Conservation (phyloP, 1,140 invertebrate genomes). For the Homarus americanus region DNA sequence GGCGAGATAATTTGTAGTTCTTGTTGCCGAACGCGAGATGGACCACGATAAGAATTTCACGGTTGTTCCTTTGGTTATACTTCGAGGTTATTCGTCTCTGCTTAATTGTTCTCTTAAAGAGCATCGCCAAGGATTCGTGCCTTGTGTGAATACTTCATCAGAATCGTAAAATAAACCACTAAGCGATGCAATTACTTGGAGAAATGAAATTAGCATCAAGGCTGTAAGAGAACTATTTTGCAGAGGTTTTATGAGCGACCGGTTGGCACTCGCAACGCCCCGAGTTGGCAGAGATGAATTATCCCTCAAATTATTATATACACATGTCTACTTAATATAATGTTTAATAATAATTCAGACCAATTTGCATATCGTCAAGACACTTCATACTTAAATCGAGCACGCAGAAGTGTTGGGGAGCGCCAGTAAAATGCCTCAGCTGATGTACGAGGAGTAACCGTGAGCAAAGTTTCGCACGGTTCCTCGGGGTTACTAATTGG, state of each 20-base stretch:
- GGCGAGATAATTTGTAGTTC: constrained; percentile 47
- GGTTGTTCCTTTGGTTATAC: background rate
- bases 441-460: constrained; percentile 23
- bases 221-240: constrained; percentile 30
- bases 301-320: constrained; percentile 23
- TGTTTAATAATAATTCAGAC: constrained; percentile 52
- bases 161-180: background rate
- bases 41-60: constrained; percentile 30
- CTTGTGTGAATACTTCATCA: background rate
- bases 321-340: constrained; percentile 51
- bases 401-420: constrained; percentile 15
- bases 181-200: constrained; percentile 29
- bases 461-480: constrained; percentile 49
- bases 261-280: constrained; percentile 15
- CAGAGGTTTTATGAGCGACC: constrained; percentile 23
- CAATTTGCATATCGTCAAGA: constrained; percentile 60
- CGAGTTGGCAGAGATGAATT: constrained; percentile 34
- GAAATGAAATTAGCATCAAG: constrained; percentile 43
- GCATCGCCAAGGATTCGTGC: background rate
- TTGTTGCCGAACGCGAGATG: constrained; percentile 24
- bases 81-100: background rate
- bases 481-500: constrained; percentile 58
- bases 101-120: background rate
- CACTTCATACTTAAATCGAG: constrained; percentile 55
- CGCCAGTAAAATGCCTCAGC: background rate